Percentiles rank a stretch among this genome's conserved stretches.
phyloP scores from a whole-genome alignment of 2,113 vertebrate genomes.

The Lamprotornis superbus region DNA sequence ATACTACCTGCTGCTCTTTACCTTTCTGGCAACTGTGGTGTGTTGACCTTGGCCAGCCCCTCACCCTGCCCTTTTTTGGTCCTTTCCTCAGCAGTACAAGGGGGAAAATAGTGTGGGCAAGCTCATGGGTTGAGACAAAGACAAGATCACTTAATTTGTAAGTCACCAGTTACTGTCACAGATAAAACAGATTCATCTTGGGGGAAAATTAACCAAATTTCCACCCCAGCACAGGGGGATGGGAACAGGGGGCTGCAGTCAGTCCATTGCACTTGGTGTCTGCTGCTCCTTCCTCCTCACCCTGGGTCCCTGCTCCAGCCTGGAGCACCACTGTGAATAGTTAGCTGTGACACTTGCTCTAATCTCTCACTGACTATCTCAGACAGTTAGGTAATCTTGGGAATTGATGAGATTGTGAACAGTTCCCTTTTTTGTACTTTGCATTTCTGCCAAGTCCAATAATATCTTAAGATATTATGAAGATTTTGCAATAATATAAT shows the following conservation, averaged over 20 bases:
- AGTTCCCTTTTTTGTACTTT: neutral
- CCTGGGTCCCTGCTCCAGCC: neutral
- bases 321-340: neutral
- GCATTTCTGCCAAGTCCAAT: neutral
- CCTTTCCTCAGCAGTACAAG: neutral
- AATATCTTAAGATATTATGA: neutral
- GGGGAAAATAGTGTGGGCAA: neutral
- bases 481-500: neutral
- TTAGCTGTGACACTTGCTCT: neutral
- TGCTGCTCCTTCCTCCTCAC: neutral
- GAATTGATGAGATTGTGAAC: neutral
- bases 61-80: neutral
- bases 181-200: neutral
- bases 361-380: neutral
- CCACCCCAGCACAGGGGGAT: fast-evolving
- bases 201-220: neutral
- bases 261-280: neutral
- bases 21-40: neutral
- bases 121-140: neutral
- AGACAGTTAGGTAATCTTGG: neutral
- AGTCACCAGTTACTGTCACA: neutral
- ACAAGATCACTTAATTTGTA: neutral
- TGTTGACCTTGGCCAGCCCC: neutral
- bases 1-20: neutral
- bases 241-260: fast-evolving